A percentile compares a stretch with the other conserved stretches of the same genome.
Conservation (phyloP, 2,113 vertebrate genomes). For the Grantiella picta region DNA sequence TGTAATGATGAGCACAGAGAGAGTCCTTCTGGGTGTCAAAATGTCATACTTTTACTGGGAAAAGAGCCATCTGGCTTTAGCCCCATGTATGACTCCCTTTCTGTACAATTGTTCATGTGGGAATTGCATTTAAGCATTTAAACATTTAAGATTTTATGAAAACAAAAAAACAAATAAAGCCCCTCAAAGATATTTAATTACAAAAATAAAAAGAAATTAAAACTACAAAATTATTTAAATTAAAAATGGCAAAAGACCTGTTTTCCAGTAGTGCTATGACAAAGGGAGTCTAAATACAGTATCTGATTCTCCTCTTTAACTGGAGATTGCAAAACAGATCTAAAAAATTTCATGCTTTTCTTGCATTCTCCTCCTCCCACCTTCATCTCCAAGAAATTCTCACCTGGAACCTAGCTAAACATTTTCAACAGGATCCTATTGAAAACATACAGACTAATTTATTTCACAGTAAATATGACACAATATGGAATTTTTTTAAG, state of each 20-base stretch:
- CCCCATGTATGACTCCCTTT: not conserved
- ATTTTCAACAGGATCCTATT: not conserved
- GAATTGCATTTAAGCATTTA: not conserved
- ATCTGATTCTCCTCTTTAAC: not conserved
- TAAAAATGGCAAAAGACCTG: not conserved
- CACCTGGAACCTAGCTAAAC: not conserved
- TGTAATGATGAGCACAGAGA: not conserved
- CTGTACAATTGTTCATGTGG: not conserved
- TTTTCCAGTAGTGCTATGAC: not conserved
- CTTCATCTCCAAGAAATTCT: not conserved
- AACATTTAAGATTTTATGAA: not conserved
- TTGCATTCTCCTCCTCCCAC: fast-evolving
- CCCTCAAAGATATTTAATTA: not conserved
- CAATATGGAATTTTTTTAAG: fast-evolving
- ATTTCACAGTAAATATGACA: not conserved
- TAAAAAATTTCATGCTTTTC: not conserved
- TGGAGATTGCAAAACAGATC: not conserved
- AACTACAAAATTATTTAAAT: not conserved
- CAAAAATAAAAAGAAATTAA: not conserved
- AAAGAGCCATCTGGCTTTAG: not conserved
- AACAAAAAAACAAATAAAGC: not conserved
- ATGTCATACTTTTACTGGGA: not conserved
- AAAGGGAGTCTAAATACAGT: not conserved
- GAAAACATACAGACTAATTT: not conserved
- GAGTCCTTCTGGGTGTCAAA: not conserved